Percentiles rank a stretch among this genome's conserved stretches.
phyloP scores from a whole-genome alignment of 1,140 invertebrate species.

The Zaprionus taronus region DNA sequence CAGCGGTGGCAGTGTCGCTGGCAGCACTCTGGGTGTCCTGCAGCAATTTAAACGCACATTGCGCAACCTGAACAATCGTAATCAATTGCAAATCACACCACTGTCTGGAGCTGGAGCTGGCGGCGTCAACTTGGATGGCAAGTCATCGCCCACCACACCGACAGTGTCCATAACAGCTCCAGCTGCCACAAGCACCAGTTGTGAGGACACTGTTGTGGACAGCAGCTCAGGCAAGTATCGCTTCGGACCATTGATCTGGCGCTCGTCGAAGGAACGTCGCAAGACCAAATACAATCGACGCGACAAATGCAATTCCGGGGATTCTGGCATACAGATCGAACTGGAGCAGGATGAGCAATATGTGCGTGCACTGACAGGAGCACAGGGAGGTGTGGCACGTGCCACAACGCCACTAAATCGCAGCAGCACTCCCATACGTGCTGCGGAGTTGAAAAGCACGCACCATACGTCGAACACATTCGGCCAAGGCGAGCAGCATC shows the following conservation, averaged over 20 bases:
- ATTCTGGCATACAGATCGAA: slow-evolving; percentile 91
- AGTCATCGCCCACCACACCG: slow-evolving; percentile 81
- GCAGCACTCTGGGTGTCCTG: slow-evolving; percentile 85
- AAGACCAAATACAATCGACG: slow-evolving; percentile 89
- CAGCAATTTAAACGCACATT: slow-evolving; percentile 90
- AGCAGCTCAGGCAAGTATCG: slow-evolving; percentile 76
- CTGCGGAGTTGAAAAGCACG: slow-evolving; percentile 51
- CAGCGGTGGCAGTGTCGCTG: not conserved
- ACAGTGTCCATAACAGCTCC: slow-evolving; percentile 58
- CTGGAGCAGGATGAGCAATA: slow-evolving; percentile 84
- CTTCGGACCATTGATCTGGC: slow-evolving; percentile 89
- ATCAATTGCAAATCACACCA: slow-evolving; percentile 62
- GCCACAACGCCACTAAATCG: not conserved
- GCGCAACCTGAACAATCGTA: slow-evolving; percentile 84
- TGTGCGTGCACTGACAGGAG: slow-evolving; percentile 27
- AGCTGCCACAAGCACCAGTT: not conserved
- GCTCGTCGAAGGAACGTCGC: slow-evolving; percentile 89
- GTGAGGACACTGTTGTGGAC: slow-evolving; percentile 28
- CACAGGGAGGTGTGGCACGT: slow-evolving; percentile 9
- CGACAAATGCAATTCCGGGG: slow-evolving; percentile 91
- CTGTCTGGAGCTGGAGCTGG: slow-evolving; percentile 15
- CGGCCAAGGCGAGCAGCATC: slow-evolving; percentile 69
- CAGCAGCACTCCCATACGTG: slow-evolving; percentile 12
- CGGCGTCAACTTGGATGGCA: slow-evolving; percentile 18
- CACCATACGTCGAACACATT: slow-evolving; percentile 72